Evolutionary conservation across 2,888 invertebrate genomes (phyloP).

Genomic region (Vannuccia rotundouncinata): DNA sequence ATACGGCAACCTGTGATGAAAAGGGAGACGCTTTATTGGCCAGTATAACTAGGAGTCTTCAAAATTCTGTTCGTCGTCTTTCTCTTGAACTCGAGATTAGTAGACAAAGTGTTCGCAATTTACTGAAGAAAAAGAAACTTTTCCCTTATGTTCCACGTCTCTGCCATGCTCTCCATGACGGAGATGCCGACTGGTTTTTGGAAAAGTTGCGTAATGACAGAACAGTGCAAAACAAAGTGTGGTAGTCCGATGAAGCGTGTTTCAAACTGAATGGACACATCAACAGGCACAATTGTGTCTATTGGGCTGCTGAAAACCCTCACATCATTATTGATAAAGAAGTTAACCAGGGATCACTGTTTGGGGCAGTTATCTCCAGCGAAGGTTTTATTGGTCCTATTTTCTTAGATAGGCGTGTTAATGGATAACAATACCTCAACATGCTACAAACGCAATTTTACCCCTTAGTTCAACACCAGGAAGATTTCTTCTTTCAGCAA

Average conservation of each 20-base stretch:
- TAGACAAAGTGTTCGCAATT: conserved; percentile 5
- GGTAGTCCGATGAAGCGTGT: conserved; percentile 7
- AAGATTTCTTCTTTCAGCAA: conserved; percentile 17
- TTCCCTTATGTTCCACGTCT: not conserved
- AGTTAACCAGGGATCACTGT: conserved; percentile 13
- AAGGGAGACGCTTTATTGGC: not conserved
- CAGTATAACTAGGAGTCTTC: not conserved
- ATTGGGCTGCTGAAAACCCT: conserved; percentile 11
- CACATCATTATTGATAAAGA: not conserved
- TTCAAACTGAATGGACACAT: not conserved
- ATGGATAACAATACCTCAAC: conserved; percentile 4
- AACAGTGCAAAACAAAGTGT: not conserved
- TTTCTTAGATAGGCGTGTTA: not conserved
- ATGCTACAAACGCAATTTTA: conserved; percentile 26
- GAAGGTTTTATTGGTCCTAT: conserved; percentile 5
- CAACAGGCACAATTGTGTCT: not conserved
- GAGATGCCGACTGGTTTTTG: conserved; percentile 25
- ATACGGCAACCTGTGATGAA: not conserved
- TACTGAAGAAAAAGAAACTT: not conserved
- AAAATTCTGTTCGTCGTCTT: conserved; percentile 10
- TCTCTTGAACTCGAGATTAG: not conserved
- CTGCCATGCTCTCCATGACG: conserved; percentile 8
- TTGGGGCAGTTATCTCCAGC: conserved; percentile 11
- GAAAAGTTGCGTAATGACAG: not conserved
- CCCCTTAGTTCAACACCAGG: not conserved